Conservation (phyloP, 1,140 invertebrate genomes). For the Leptinotarsa defecta region DNA sequence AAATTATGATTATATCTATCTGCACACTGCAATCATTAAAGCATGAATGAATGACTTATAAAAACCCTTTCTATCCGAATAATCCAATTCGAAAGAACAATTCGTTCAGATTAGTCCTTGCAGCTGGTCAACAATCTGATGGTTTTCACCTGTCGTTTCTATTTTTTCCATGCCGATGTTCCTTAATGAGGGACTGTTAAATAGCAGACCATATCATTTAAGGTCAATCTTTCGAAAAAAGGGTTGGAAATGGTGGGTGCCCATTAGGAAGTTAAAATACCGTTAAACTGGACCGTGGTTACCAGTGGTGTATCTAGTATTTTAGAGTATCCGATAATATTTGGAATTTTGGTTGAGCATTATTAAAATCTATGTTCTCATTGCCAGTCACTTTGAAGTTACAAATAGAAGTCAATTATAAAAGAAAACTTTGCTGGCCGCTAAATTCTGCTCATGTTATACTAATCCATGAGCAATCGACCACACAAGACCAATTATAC, state of each 20-base stretch:
- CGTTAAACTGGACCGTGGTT: background rate
- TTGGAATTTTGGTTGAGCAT: no score
- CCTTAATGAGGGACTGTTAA: conserved; percentile 4
- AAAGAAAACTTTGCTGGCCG: no score
- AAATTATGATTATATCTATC: no score
- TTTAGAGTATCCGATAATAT: no score
- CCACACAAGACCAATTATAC: no score
- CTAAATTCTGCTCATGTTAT: no score
- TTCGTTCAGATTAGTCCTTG: background rate
- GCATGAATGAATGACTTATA: background rate
- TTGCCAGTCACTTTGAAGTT: no score
- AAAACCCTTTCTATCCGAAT: background rate
- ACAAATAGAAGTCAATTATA: no score
- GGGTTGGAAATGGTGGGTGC: conserved; percentile 16
- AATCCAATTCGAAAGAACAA: conserved; percentile 1
- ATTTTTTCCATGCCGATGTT: conserved; percentile 6
- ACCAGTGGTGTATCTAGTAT: background rate
- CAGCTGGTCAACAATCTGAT: background rate
- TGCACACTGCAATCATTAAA: background rate
- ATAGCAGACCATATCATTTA: background rate
- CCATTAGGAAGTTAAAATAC: conserved; percentile 16
- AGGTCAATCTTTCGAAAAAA: conserved; percentile 1
- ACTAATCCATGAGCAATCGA: no score
- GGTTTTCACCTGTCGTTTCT: conserved; percentile 16
- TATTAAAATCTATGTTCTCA: no score